Evolutionary conservation across 2,797 vertebrate genomes (phyloP).

Genomic region (Phrynocephalus forsythii): DNA sequence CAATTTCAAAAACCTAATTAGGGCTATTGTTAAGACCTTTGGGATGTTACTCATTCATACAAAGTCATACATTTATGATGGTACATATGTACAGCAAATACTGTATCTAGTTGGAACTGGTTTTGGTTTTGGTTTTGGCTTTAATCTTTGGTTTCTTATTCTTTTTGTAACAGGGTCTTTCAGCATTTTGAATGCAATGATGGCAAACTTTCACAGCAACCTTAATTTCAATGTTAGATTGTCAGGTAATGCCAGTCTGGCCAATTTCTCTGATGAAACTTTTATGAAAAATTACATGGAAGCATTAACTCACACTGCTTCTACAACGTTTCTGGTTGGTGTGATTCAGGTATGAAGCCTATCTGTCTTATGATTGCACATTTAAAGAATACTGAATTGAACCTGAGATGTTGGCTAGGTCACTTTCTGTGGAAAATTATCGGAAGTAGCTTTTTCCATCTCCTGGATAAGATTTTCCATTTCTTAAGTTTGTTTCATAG

Average conservation of each 20-base stretch:
- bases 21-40: no score
- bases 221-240: slow-evolving; percentile 62
- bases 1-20: no score
- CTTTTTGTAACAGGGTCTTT: slow-evolving; percentile 63
- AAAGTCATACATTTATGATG: background rate
- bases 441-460: background rate
- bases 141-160: slow-evolving; percentile 46
- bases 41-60: no score
- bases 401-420: background rate
- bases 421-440: background rate
- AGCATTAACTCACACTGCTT: slow-evolving; percentile 58
- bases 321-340: slow-evolving; percentile 71
- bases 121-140: slow-evolving; percentile 14
- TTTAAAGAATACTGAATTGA: background rate
- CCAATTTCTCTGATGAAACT: slow-evolving; percentile 51
- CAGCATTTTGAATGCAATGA: slow-evolving; percentile 70
- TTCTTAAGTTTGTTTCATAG: background rate
- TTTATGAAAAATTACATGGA: slow-evolving; percentile 48
- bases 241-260: slow-evolving; percentile 46
- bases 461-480: background rate
- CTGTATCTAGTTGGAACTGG: background rate
- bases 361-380: slow-evolving; percentile 10
- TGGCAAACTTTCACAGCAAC: slow-evolving; percentile 58
- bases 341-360: slow-evolving; percentile 70
- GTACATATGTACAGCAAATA: background rate